Evolutionary conservation across 2,888 invertebrate genomes (phyloP).

Genomic region (Troglohyphantes excavatus): DNA sequence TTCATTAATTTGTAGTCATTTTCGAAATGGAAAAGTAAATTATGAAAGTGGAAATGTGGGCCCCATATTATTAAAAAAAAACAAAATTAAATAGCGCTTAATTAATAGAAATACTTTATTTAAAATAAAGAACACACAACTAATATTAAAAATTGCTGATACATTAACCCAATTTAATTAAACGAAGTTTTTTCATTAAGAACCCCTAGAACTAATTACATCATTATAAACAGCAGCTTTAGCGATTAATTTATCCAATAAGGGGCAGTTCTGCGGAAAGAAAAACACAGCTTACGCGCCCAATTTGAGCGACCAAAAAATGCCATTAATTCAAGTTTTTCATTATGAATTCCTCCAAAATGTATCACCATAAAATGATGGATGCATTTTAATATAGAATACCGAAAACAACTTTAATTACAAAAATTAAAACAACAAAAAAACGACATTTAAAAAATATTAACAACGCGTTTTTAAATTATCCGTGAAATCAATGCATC

Average conservation of each 20-base stretch:
- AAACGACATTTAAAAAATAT: slow-evolving; percentile 32
- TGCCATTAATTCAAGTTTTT: slow-evolving; percentile 25
- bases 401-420: slow-evolving; percentile 62
- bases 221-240: slow-evolving; percentile 18
- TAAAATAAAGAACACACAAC: neutral
- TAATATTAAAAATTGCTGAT: neutral
- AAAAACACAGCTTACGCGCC: slow-evolving; percentile 4
- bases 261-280: neutral
- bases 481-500: slow-evolving; percentile 14
- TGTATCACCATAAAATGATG: slow-evolving; percentile 37
- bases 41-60: too few relatives aligned
- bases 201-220: slow-evolving; percentile 27
- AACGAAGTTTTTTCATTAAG: slow-evolving; percentile 10
- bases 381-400: slow-evolving; percentile 48
- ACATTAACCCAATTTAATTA: slow-evolving; percentile 8
- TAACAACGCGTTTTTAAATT: slow-evolving; percentile 52
- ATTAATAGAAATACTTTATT: neutral
- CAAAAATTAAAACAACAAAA: slow-evolving; percentile 9
- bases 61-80: too few relatives aligned
- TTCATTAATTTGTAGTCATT: neutral
- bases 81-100: neutral
- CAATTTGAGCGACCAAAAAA: slow-evolving; percentile 22
- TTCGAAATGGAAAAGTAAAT: neutral
- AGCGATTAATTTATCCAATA: slow-evolving; percentile 25
- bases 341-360: slow-evolving; percentile 36